These are phyloP conservation scores for Pteropus rufus DNA, from an alignment of 2,797 vertebrate genomes.

Conservation along the genomic window DNA sequence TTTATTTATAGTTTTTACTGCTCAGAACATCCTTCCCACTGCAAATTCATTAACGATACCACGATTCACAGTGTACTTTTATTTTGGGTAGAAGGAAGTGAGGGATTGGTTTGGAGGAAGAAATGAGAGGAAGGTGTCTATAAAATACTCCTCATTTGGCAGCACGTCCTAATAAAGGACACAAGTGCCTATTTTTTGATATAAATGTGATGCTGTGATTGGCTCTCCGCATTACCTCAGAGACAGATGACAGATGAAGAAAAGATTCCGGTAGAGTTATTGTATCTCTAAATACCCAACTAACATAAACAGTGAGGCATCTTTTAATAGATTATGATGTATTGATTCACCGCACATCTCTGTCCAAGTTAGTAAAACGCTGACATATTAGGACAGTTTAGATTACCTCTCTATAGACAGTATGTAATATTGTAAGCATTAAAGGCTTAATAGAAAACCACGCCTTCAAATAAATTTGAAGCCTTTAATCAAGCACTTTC, in stretches of 20 bases:
- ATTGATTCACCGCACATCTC: background rate
- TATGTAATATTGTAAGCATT: background rate
- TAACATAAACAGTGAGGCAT: background rate
- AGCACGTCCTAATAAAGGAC: background rate
- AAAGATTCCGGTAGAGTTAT: background rate
- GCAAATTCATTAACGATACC: slow-evolving; percentile 7
- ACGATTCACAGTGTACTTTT: background rate
- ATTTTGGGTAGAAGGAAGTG: background rate
- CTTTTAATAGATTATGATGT: background rate
- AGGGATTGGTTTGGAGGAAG: background rate
- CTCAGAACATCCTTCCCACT: background rate
- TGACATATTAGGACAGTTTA: background rate
- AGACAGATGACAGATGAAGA: slow-evolving; percentile 37
- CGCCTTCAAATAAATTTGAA: background rate
- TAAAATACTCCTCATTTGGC: background rate
- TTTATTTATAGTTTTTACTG: slow-evolving; percentile 27
- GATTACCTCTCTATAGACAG: background rate
- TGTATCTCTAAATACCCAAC: slow-evolving; percentile 2
- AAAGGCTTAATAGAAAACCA: background rate
- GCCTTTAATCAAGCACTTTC: background rate
- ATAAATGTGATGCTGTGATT: background rate
- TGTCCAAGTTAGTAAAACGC: background rate
- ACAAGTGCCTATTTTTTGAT: background rate
- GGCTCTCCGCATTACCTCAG: background rate
- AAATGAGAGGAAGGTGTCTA: background rate